phyloP scores from a whole-genome alignment of 2,888 invertebrate genomes.

The Clusia tigrina region DNA sequence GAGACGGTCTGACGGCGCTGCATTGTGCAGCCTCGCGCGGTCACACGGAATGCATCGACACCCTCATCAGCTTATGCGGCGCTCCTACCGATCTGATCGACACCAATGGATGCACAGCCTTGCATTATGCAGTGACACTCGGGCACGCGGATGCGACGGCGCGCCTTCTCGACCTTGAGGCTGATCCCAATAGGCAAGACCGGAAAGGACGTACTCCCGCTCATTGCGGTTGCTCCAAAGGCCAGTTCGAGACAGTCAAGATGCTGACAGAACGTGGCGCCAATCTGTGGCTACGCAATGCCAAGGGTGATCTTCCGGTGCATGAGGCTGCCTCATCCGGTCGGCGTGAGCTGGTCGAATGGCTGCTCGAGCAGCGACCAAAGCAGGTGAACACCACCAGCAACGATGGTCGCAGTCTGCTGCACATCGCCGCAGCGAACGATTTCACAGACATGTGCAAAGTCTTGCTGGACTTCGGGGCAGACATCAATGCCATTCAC shows the following conservation, averaged over 20 bases:
- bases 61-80: slow-evolving; percentile 85
- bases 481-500: slow-evolving; percentile 84
- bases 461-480: slow-evolving; percentile 82
- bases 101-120: slow-evolving; percentile 92
- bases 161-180: slow-evolving; percentile 85
- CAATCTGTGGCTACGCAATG: slow-evolving; percentile 91
- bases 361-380: slow-evolving; percentile 84
- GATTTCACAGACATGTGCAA: slow-evolving; percentile 95
- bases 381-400: slow-evolving; percentile 88
- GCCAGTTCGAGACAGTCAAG: slow-evolving; percentile 88
- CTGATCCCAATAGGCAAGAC: slow-evolving; percentile 92
- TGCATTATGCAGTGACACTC: slow-evolving; percentile 95
- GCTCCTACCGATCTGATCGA: slow-evolving; percentile 90
- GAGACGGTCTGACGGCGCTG: slow-evolving; percentile 92
- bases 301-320: slow-evolving; percentile 92
- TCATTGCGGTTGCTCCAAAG: slow-evolving; percentile 95
- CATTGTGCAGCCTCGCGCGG: slow-evolving; percentile 98
- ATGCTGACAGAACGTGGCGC: slow-evolving; percentile 77
- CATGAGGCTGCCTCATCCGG: slow-evolving; percentile 97
- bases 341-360: slow-evolving; percentile 84
- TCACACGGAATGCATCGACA: slow-evolving; percentile 90
- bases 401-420: slow-evolving; percentile 89
- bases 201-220: slow-evolving; percentile 91
- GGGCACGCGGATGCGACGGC: slow-evolving; percentile 95
- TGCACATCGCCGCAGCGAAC: slow-evolving; percentile 93